A percentile compares a stretch with the other conserved stretches of the same genome.
Conservation (phyloP, 2,113 vertebrate genomes). For the Phaethornis superciliosus region DNA sequence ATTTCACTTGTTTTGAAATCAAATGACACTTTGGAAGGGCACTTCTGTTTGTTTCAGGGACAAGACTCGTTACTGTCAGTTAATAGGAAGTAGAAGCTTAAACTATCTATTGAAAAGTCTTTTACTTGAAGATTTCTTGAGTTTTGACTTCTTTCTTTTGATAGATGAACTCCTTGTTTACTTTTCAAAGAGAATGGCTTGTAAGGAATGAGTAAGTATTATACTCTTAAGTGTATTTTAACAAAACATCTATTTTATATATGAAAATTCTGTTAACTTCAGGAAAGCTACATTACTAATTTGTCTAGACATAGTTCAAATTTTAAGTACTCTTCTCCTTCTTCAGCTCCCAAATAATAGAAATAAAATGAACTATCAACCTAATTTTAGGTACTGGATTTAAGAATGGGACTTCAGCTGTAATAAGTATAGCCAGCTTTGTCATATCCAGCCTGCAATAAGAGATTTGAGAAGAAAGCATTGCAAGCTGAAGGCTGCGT, state of each 20-base stretch:
- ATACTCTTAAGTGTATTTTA: not conserved
- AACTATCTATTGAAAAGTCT: not conserved
- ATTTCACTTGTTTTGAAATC: not conserved
- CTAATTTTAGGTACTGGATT: constrained; percentile 46
- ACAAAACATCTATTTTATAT: not conserved
- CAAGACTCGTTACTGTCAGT: not conserved
- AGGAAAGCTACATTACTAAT: not conserved
- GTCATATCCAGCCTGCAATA: not conserved
- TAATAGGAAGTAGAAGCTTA: not conserved
- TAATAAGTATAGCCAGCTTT: not conserved
- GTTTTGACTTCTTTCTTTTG: not conserved
- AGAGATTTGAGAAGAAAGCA: not conserved
- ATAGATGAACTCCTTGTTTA: constrained; percentile 9
- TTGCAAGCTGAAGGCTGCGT: constrained; percentile 24
- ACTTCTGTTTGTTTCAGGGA: not conserved
- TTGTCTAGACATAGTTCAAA: constrained; percentile 9
- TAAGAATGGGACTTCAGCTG: constrained; percentile 26
- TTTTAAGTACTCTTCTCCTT: not conserved
- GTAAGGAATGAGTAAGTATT: not conserved
- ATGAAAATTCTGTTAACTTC: constrained; percentile 33
- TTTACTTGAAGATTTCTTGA: not conserved
- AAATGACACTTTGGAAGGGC: not conserved
- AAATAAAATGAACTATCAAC: constrained; percentile 21
- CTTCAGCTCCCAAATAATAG: not conserved
- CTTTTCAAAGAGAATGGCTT: not conserved